Base-by-base conservation (phyloP, 2,888 invertebrate species). In the Eupithecia centaureata region DNA sequence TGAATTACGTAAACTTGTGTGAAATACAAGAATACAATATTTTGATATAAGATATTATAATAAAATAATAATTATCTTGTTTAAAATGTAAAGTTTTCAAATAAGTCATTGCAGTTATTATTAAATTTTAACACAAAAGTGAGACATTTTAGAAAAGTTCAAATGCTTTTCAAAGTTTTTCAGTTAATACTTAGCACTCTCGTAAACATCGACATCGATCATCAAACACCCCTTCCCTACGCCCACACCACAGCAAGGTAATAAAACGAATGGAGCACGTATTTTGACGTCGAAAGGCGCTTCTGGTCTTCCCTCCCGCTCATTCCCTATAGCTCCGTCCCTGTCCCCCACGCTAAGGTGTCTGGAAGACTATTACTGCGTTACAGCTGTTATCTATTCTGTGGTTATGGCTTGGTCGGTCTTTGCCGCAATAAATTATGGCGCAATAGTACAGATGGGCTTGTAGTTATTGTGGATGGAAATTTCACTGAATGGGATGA, bases 231-330 rank as follows among this genome's bases (percentile, higher is more conserved):
- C 71, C 69, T 38, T 71, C 70, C 63, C 74, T 73, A 70, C 59
- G 71, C 67, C 76, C 73, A 74, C 84, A 79, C 78, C 86, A 85
- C 86, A 83, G 81, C 84, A 81, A 81, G 83, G 91, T 86, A 92
- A 93, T 92, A 93, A 93, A 93, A 92, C 93, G 92, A 93, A 90
- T 90, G 90, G 88, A 89, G 90, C 93, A 92, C 92, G 93, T 93
- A 93, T 93, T 93, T 93, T 92, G 93, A 93, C 93, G 93, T 91
- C 86, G 87, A 91, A 92, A 92, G 93, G 93, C 93, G 93, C 93
- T 93, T 93, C 93, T 93, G 93, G 91, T 92, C 90, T 68, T 72
- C 72, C 77, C 15, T 90, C 89, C 73, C 82, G 8, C 74, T 92
- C 86, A 63, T 73, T 25, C 47, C 87, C 52, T 67, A 85, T 85